Conservation (phyloP, 37 sponge, comb jelly and placozoan genomes). For the Crambe crambe region DNA sequence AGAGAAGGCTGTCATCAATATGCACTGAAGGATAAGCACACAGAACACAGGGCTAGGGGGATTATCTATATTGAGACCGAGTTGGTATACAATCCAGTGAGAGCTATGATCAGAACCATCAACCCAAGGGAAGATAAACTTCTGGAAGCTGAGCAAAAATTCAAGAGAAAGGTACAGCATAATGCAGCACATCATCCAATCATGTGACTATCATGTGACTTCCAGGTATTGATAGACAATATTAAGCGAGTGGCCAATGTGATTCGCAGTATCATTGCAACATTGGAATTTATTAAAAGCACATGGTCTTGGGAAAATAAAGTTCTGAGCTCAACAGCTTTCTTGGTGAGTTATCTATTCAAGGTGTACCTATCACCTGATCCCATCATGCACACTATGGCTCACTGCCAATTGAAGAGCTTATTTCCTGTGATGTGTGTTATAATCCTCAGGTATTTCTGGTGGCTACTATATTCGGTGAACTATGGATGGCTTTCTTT, state of each 20-base stretch:
- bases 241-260: conserved; percentile 42
- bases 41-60: conserved; percentile 33
- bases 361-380: not conserved
- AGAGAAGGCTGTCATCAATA: conserved; percentile 40
- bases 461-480: conserved; percentile 52
- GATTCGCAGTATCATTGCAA: conserved; percentile 33
- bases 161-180: conserved; percentile 58
- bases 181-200: not conserved
- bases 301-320: conserved; percentile 73
- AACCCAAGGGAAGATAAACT: conserved; percentile 78
- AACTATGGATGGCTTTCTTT: conserved; percentile 81
- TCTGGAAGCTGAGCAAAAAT: conserved; percentile 69
- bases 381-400: not conserved
- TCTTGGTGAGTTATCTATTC: conserved; percentile 47
- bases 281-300: conserved; percentile 38
- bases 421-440: not conserved
- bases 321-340: conserved; percentile 33
- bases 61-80: conserved; percentile 54
- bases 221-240: conserved; percentile 64
- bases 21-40: conserved; percentile 68
- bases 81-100: conserved; percentile 84
- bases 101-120: conserved; percentile 78
- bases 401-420: not conserved
- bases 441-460: conserved; percentile 64
- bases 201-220: not conserved